Evolutionary conservation across 2,797 vertebrate species (phyloP).

Genomic region (Myotis myotis): DNA sequence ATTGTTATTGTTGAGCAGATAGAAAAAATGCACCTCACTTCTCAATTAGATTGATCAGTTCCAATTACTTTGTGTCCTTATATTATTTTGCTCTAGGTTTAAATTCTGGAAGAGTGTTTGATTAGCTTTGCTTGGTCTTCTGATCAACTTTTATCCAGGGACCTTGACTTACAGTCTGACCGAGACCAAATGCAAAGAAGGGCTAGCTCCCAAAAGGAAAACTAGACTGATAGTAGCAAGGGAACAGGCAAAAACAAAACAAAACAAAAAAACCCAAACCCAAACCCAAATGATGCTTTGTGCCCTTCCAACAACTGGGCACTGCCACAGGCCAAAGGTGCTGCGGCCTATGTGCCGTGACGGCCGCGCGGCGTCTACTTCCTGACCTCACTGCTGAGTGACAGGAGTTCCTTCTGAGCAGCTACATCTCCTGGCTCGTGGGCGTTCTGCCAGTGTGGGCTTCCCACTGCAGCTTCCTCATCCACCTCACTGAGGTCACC

Average conservation of each 20-base stretch:
- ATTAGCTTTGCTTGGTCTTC: not conserved
- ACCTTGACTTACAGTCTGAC: not conserved
- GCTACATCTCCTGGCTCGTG: not conserved
- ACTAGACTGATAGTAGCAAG: not conserved
- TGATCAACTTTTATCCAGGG: not conserved
- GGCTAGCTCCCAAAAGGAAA: not conserved
- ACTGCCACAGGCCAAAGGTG: not conserved
- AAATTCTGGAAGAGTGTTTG: not conserved
- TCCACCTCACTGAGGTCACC: not conserved
- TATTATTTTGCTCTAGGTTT: not conserved
- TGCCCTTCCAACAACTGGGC: not conserved
- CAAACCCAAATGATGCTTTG: not conserved
- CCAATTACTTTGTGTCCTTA: not conserved
- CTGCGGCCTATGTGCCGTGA: fast-evolving
- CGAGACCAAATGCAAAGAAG: not conserved
- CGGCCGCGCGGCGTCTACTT: fast-evolving
- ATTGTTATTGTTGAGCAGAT: not conserved
- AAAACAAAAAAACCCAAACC: not conserved
- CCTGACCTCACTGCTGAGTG: not conserved
- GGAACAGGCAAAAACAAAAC: not conserved
- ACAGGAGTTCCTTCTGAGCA: not conserved
- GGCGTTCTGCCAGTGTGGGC: not conserved
- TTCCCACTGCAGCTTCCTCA: not conserved
- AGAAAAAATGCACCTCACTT: not conserved
- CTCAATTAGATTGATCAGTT: not conserved